phyloP scores from a whole-genome alignment of 2,888 invertebrate genomes.

The Nyleta sp. region DNA sequence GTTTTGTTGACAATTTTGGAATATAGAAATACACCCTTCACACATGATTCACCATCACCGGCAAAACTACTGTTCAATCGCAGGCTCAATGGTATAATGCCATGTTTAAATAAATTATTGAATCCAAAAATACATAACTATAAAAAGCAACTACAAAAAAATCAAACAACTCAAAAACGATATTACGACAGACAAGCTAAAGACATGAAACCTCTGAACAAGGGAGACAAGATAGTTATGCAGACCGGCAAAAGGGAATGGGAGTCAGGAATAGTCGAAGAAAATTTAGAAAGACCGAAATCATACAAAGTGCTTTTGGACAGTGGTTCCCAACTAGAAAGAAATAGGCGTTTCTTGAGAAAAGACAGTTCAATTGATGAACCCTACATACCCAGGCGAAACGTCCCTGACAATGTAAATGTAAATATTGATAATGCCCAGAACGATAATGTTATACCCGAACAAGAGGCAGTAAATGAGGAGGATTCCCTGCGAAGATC shows the following conservation, averaged over 20 bases:
- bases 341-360: constrained; percentile 24
- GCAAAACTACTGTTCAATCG: constrained; percentile 41
- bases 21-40: constrained; percentile 62
- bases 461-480: not conserved
- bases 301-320: constrained; percentile 29
- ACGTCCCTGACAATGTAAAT: too few relatives aligned
- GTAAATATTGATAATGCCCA: too few relatives aligned
- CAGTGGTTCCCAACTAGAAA: constrained; percentile 19
- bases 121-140: not conserved
- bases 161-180: constrained; percentile 36
- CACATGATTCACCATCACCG: constrained; percentile 45
- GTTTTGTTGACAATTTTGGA: constrained; percentile 51
- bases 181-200: constrained; percentile 50
- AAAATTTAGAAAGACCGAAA: constrained; percentile 15
- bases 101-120: constrained; percentile 14
- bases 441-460: not conserved
- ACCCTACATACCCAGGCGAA: too few relatives aligned
- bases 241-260: constrained; percentile 25
- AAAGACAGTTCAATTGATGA: not conserved
- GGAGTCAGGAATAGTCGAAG: constrained; percentile 21
- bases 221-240: constrained; percentile 29
- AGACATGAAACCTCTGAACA: constrained; percentile 8
- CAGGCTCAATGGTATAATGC: constrained; percentile 38
- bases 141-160: constrained; percentile 7
- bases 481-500: constrained; percentile 11